Base-by-base conservation (phyloP, 2,797 vertebrate genomes). In the Pseudochaenichthys georgianus region DNA sequence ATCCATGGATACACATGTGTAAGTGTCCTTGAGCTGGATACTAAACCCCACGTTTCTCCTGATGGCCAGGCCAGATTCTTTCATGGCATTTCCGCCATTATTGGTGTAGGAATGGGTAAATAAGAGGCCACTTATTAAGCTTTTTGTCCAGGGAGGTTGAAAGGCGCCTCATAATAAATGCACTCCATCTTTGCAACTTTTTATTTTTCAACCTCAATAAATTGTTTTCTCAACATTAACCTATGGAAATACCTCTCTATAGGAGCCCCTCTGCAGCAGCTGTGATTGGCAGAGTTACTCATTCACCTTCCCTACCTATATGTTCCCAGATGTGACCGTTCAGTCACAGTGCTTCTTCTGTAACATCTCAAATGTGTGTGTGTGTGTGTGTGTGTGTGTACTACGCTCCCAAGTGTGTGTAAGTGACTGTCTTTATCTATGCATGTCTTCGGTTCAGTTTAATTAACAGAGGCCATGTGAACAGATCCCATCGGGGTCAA, bases 381-480 rank as follows among this genome's bases (percentile, higher is more conserved):
- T 38, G 41, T 51, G 59, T 50, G 17, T 19, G n/a, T n/a, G n/a
- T n/a, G n/a, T n/a, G n/a, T n/a, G n/a, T n/a, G 3, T 28, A 64
- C 73, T 83, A 70, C 5, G 1, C 34, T 60, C 47, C 42, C 38
- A 46, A 3, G 23, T 46, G 52, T 59, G 42, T 68, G 61, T 43
- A 11, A 48, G 67, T 17, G 67, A 72, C 67, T 67, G 42, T 77
- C 64, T 79, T 75, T 88, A 73, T 84, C 62, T 73, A 59, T 58
- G 70, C 55, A 7, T 4, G 53, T 83, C 86, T 91, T 88, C 55
- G 46, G 73, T 80, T 80, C 23, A 83, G 70, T 85, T 90, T 84
- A 90, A 91, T 91, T 85, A 91, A 87, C 78, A 78, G 70, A 53
- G 82, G 69, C 57, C 75, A 75, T 70, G 53, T 80, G 72, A 62